These are phyloP conservation scores for Nannobrachium achirus DNA, from an alignment of 2,113 vertebrate genomes.

Conservation along the genomic window DNA sequence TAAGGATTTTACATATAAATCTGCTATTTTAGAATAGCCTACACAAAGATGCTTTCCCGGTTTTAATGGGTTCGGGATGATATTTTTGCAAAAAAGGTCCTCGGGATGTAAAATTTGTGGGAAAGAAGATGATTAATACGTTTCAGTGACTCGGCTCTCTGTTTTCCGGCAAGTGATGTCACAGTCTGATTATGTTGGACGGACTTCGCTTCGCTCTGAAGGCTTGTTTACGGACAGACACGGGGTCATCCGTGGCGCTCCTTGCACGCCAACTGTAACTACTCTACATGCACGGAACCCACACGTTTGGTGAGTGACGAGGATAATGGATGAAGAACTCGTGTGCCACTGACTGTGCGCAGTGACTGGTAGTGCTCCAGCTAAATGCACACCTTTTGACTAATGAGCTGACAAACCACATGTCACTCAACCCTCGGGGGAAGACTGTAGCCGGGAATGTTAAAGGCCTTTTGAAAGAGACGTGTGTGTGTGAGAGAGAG, in stretches of 20 bases:
- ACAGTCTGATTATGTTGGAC: constrained; percentile 69
- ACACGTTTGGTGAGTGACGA: constrained; percentile 34
- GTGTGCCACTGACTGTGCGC: constrained; percentile 30
- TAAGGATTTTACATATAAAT: too few species aligned
- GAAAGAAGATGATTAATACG: constrained; percentile 61
- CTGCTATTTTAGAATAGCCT: too few species aligned
- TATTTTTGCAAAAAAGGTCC: constrained; percentile 16
- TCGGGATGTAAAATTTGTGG: constrained; percentile 27
- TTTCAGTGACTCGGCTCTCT: constrained; percentile 39
- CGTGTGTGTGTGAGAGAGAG: background rate
- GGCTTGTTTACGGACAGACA: constrained; percentile 40
- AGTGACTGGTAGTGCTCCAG: constrained; percentile 23
- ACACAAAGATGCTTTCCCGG: too few species aligned
- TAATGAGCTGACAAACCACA: constrained; percentile 62
- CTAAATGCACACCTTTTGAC: constrained; percentile 56
- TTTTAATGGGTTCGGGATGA: too few species aligned
- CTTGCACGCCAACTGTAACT: constrained; percentile 26
- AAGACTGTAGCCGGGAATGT: constrained; percentile 44
- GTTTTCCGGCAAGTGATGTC: constrained; percentile 70
- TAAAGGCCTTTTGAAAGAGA: constrained; percentile 42
- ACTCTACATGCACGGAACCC: constrained; percentile 15
- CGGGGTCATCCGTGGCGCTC: constrained; percentile 53
- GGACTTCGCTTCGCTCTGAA: constrained; percentile 22
- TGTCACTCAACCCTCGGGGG: constrained; percentile 38
- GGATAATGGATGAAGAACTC: constrained; percentile 19